Base-by-base conservation (phyloP, 2,888 invertebrate genomes). In the Gastrophysa polygoni region DNA sequence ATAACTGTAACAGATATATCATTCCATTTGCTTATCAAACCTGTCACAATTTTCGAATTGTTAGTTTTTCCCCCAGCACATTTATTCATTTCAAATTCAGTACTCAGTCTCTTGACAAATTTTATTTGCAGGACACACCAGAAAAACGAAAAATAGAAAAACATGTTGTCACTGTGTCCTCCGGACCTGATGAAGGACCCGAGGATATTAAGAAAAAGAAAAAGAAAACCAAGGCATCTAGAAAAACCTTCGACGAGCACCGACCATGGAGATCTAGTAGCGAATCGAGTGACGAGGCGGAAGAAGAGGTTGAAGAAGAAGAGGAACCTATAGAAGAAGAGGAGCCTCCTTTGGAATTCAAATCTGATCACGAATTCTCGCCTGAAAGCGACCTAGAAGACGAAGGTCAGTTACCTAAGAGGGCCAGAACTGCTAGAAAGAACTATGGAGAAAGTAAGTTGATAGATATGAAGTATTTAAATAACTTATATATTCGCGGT, bases 321-420 rank as follows among this genome's bases (percentile, higher is more conserved):
- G 79, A 84, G 75, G 81, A 82, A 71, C 76, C 57, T 46, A 59
- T 68, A 8, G 71, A 80, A 59, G 75, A 84, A 74, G 69, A 74
- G 16, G 70, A 72, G 16, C 63, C 54, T 14, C 63, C 65, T 6
- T 48, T 72, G 28, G 72, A 67, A 29, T 63, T 70, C 10, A 71
- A 71, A 78, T 94, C 93, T 0, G 95, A 96, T 79, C 96, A 96
- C 75, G 96, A 96, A 81, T 96, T 96, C 80, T 95, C 95, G 0
- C 94, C 94, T 0, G 95, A 95, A 76, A 94, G 94, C 1, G 95
- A 96, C 75, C 80, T 91, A 17, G 89, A 88, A 57, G 89, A 89
- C 6, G 88, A 86, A 57, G 85, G 86, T 3, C 89, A 90, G 66
- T 95, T 95, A 0, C 82, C 91, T 67, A 90, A 92, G 77, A 85